Evolutionary conservation across 1,140 invertebrate species (phyloP).

Genomic region (Tetranychus urticae): DNA sequence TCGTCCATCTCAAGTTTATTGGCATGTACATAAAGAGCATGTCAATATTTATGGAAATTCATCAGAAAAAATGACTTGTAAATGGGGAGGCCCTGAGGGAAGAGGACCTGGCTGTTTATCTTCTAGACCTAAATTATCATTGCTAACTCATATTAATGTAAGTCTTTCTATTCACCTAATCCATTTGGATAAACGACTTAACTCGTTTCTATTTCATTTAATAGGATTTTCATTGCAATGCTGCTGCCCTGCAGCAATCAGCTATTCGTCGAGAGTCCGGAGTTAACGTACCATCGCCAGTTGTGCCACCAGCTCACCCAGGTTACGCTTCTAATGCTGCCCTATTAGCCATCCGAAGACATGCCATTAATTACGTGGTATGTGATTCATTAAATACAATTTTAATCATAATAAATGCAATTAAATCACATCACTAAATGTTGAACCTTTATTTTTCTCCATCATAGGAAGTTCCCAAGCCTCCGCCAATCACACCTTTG

Average conservation of each 20-base stretch:
- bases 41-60: neutral
- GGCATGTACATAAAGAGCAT: constrained; percentile 7
- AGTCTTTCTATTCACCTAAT: neutral
- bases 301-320: constrained; percentile 26
- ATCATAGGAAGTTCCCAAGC: constrained; percentile 1
- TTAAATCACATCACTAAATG: neutral
- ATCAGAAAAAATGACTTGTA: neutral
- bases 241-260: constrained; percentile 13
- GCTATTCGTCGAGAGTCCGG: constrained; percentile 29
- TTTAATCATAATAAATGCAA: neutral
- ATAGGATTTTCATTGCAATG: constrained; percentile 11
- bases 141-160: constrained; percentile 57
- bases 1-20: constrained; percentile 5
- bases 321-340: constrained; percentile 52
- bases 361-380: constrained; percentile 56
- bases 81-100: constrained; percentile 8
- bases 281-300: constrained; percentile 21
- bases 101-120: constrained; percentile 9
- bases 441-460: neutral
- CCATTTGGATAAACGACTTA: neutral
- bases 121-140: constrained; percentile 36
- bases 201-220: no score
- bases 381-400: neutral
- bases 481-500: constrained; percentile 1
- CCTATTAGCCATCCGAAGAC: constrained; percentile 76